These are phyloP conservation scores for Clitarchus hookeri DNA, from an alignment of 2,888 invertebrate species.

Conservation along the genomic window DNA sequence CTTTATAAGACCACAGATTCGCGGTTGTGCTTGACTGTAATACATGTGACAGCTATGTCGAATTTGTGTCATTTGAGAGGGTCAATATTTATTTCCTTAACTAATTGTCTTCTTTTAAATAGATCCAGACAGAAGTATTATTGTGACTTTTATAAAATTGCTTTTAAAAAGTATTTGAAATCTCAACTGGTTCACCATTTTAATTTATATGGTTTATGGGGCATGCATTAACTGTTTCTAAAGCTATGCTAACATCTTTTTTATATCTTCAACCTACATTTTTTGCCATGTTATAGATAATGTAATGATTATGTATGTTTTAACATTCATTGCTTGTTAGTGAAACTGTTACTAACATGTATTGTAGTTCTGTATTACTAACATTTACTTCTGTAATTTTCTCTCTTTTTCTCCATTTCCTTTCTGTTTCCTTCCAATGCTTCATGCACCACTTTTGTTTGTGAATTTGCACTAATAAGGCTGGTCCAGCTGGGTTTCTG, in stretches of 20 bases:
- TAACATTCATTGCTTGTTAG: neutral
- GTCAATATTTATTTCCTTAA: too few relatives aligned
- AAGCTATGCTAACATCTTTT: too few relatives aligned
- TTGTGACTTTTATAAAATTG: too few relatives aligned
- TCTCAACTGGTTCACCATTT: neutral
- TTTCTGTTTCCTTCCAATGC: conserved; percentile 37
- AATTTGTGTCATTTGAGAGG: too few relatives aligned
- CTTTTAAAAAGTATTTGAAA: neutral
- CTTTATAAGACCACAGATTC: too few relatives aligned
- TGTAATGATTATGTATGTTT: neutral
- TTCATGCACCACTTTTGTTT: neutral
- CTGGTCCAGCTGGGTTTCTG: conserved; percentile 91
- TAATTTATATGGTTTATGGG: too few relatives aligned
- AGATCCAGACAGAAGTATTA: too few relatives aligned
- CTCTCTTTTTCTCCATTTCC: conserved; percentile 19
- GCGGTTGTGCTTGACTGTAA: too few relatives aligned
- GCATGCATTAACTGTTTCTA: too few relatives aligned
- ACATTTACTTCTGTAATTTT: conserved; percentile 23
- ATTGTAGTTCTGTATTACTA: neutral
- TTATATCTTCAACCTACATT: too few relatives aligned
- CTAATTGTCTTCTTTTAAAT: too few relatives aligned
- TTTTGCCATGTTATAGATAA: neutral
- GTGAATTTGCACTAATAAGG: conserved; percentile 59
- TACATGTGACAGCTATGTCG: too few relatives aligned
- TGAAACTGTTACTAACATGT: conserved; percentile 2